A percentile compares a stretch with the other conserved stretches of the same genome.
phyloP scores from a whole-genome alignment of 2,113 vertebrate genomes.

The Paramisgurnus dabryanus region DNA sequence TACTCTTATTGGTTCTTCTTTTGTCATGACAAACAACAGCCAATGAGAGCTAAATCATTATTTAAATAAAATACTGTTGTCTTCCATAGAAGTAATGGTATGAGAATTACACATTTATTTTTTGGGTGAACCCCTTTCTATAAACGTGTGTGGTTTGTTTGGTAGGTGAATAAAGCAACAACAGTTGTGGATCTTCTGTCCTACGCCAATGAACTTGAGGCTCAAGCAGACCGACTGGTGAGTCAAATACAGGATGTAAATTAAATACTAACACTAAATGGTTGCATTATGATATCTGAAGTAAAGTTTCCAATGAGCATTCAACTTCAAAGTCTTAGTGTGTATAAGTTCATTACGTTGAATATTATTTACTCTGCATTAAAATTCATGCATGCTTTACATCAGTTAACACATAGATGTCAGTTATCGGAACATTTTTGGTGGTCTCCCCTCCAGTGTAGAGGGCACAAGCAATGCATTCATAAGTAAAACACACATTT shows the following conservation, averaged over 20 bases:
- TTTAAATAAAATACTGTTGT: no score
- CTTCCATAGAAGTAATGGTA: no score
- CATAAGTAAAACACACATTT: conserved; percentile 49
- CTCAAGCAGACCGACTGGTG: conserved; percentile 83
- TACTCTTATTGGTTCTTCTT: no score
- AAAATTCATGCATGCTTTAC: neutral
- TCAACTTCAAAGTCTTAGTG: no score
- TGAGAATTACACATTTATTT: no score
- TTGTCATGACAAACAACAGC: no score
- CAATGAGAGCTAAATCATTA: no score
- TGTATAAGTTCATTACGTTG: neutral
- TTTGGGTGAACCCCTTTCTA: neutral
- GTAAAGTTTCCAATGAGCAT: no score
- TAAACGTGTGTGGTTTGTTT: conserved; percentile 49
- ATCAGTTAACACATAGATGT: conserved; percentile 17
- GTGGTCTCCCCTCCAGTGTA: conserved; percentile 2
- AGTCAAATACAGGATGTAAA: conserved; percentile 47
- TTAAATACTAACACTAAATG: no score
- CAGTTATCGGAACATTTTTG: conserved; percentile 13
- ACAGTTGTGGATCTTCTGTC: conserved; percentile 82
- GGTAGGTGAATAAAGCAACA: conserved; percentile 82
- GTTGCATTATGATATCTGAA: no score
- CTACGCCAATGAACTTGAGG: conserved; percentile 82
- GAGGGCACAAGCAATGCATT: conserved; percentile 60
- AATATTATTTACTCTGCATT: neutral